A percentile compares a stretch with the other conserved stretches of the same genome.
Evolutionary conservation across 2,113 vertebrate genomes (phyloP).

Genomic region (Microtus ochrogaster): DNA sequence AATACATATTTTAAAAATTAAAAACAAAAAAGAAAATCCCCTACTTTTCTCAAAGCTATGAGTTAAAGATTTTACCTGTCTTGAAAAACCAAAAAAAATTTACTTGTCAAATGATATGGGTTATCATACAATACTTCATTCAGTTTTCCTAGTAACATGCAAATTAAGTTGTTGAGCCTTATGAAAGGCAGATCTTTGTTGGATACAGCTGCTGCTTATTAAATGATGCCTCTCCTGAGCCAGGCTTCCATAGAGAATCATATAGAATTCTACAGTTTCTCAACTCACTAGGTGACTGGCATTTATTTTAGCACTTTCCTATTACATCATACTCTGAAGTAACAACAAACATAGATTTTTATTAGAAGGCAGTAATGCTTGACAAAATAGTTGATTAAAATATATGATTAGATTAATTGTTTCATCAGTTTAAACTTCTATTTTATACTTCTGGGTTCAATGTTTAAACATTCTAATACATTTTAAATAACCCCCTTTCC

Average conservation of each 20-base stretch:
- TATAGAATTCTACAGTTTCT: neutral
- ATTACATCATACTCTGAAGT: neutral
- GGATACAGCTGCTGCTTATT: neutral
- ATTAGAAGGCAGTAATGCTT: no score
- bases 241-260: neutral
- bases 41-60: no score
- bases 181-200: constrained; percentile 21
- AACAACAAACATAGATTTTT: neutral
- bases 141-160: constrained; percentile 11
- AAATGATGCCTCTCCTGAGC: neutral
- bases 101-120: neutral
- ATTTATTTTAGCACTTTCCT: neutral
- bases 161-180: neutral
- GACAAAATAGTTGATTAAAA: no score
- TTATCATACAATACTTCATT: neutral
- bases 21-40: no score
- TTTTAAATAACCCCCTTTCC: no score
- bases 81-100: no score
- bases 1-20: no score
- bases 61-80: neutral
- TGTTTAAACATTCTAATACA: no score
- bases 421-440: no score
- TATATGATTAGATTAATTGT: no score
- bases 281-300: neutral
- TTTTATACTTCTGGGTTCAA: no score